Evolutionary conservation across 2,113 vertebrate species (phyloP), one percentile per base, ranked within the genome.

Genomic region (Sarotherodon lohbergeri): DNA sequence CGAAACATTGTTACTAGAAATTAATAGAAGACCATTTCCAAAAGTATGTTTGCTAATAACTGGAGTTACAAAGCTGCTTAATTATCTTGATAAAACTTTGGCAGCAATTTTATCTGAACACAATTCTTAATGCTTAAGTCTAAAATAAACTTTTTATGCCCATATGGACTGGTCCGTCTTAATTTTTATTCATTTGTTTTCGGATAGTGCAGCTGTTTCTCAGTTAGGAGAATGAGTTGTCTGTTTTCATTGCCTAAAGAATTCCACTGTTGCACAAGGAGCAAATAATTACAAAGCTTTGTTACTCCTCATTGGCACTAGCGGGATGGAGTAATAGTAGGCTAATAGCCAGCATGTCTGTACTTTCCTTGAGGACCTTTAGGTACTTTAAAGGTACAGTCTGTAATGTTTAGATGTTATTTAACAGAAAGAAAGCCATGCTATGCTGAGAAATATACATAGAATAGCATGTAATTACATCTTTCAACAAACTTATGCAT

Each of bases 211-310:
- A 78, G 24, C 71, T 76, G 24, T 76, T 32, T 50, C 43, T 29
- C 14, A n/a, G 27, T n/a, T 50, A 19, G 16, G 24, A 13, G n/a
- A 22, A 3, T 2, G n/a, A 22, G 16, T 48, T 0, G 0, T 76
- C 22, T 73, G 5, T 4, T 46, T 46, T 73, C 41, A 48, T 76
- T 76, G 6, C 32, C 19, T 78, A 17, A 88, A 43, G 73, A 91
- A 92, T 95, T 87, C 82, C 63, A 46, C 61, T 61, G 68, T 71
- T 84, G 71, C 66, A n/a, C 11, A 46, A 76, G 12, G 39, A 84
- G 50, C 36, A 80, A 50, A 83, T 90, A 86, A 85, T 88, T 50
- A 84, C 27, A 80, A 6, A 24, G 10, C 41, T 36, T 56, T 84
- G 85, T 54, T 57, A 29, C 79, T 43, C 82, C 29, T 81, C 71